phyloP scores from a whole-genome alignment of 1,140 invertebrate species.

The Panagrolaimus sp. region DNA sequence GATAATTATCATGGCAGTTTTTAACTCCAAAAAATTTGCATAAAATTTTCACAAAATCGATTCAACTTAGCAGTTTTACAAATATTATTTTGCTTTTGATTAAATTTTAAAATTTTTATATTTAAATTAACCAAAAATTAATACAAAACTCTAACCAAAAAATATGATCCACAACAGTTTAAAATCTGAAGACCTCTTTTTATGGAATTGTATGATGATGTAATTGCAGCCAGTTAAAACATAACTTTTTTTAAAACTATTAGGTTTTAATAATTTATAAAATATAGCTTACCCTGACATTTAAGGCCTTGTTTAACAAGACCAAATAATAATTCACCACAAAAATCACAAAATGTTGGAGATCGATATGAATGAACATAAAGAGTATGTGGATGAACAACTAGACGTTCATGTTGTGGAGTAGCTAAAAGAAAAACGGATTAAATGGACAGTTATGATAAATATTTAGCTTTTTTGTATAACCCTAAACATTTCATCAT shows the following conservation, averaged over 20 bases:
- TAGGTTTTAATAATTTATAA: conserved; percentile 12
- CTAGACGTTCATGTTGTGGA: conserved; percentile 55
- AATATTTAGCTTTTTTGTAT: no score
- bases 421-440: conserved; percentile 47
- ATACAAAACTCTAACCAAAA: conserved; percentile 29
- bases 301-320: conserved; percentile 94
- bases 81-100: no score
- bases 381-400: conserved; percentile 78
- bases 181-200: background rate
- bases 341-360: conserved; percentile 98
- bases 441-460: conserved; percentile 3
- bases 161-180: conserved; percentile 59
- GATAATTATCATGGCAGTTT: no score
- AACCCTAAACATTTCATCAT: no score
- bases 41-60: no score
- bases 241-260: background rate
- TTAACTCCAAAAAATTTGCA: no score
- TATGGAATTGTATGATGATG: background rate
- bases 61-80: no score
- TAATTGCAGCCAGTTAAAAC: background rate
- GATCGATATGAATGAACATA: conserved; percentile 94
- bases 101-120: no score
- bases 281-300: conserved; percentile 73
- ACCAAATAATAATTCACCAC: conserved; percentile 97
- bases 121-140: no score